These are phyloP conservation scores for Sialis fuliginosa DNA, from an alignment of 2,888 invertebrate genomes.

Conservation along the genomic window DNA sequence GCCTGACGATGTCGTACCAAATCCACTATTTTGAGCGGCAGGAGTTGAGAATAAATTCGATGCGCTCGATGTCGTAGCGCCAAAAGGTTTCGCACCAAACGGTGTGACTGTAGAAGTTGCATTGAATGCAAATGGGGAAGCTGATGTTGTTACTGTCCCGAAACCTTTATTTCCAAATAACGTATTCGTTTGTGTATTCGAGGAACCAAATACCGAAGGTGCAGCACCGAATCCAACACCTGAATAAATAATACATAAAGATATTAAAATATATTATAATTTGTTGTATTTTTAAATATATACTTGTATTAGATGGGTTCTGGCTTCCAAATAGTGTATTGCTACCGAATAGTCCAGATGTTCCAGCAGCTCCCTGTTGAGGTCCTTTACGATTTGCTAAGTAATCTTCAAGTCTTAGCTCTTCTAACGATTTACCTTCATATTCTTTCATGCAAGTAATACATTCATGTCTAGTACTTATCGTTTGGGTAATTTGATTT, in stretches of 20 bases:
- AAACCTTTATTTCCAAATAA: slow-evolving; percentile 53
- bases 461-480: slow-evolving; percentile 88
- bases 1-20: slow-evolving; percentile 16
- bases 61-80: slow-evolving; percentile 17
- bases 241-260: too few relatives aligned
- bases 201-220: slow-evolving; percentile 29
- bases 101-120: slow-evolving; percentile 19
- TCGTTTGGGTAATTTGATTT: slow-evolving; percentile 64
- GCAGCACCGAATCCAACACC: slow-evolving; percentile 15
- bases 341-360: slow-evolving; percentile 15
- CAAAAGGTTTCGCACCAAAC: slow-evolving; percentile 35
- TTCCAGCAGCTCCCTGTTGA: slow-evolving; percentile 22
- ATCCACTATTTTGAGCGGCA: not conserved
- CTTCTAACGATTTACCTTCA: slow-evolving; percentile 85
- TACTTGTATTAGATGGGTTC: slow-evolving; percentile 13
- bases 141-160: slow-evolving; percentile 32
- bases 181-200: slow-evolving; percentile 29
- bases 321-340: slow-evolving; percentile 28
- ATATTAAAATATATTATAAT: slow-evolving; percentile 10
- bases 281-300: slow-evolving; percentile 18
- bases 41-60: slow-evolving; percentile 1
- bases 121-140: slow-evolving; percentile 25
- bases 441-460: slow-evolving; percentile 99
- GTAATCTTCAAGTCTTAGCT: slow-evolving; percentile 88
- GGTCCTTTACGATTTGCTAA: slow-evolving; percentile 72